Conservation (phyloP, 2,113 vertebrate species). For the Centrocercus urophasianus region DNA sequence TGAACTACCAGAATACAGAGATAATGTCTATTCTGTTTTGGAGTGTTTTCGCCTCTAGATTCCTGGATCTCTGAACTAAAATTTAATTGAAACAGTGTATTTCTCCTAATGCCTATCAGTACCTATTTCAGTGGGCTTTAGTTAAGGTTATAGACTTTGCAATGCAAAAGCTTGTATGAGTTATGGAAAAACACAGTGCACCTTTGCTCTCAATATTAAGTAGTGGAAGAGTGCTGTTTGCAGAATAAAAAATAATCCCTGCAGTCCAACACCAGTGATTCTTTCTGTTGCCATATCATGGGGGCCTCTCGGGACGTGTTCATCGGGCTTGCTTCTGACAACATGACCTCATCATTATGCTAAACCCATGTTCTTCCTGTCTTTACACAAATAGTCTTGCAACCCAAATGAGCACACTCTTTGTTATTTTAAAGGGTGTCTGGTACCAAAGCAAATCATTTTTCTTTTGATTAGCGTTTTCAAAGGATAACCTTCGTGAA, state of each 20-base stretch:
- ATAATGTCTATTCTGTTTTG: background rate
- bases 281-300: background rate
- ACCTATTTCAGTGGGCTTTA: background rate
- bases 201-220: background rate
- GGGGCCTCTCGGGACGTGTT: background rate
- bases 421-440: conserved; percentile 56
- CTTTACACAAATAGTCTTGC: conserved; percentile 17
- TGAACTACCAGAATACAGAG: background rate
- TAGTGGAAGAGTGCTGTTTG: background rate
- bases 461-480: conserved; percentile 58
- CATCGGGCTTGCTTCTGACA: background rate
- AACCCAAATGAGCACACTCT: conserved; percentile 23
- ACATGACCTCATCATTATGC: conserved; percentile 17
- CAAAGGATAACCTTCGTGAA: conserved; percentile 60
- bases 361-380: conserved; percentile 45
- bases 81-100: background rate
- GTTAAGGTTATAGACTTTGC: background rate
- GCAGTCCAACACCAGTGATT: background rate
- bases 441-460: conserved; percentile 44
- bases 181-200: background rate
- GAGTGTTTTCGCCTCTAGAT: background rate
- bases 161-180: background rate
- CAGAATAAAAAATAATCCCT: conserved; percentile 15
- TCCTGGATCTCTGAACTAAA: background rate
- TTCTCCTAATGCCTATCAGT: background rate